Conservation (phyloP, 1,140 invertebrate genomes). For the Ips nitidus region DNA sequence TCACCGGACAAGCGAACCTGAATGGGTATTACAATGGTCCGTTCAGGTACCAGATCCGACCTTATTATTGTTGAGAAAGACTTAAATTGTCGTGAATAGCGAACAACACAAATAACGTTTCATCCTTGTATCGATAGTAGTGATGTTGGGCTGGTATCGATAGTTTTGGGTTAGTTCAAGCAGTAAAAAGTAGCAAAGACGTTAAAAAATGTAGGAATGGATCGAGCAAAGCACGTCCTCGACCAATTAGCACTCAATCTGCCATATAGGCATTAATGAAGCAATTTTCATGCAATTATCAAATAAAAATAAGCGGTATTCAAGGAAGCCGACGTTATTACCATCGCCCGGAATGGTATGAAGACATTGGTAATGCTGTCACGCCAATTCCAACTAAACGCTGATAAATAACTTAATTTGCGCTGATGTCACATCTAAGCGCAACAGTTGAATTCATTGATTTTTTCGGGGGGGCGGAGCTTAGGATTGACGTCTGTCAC, state of each 20-base stretch:
- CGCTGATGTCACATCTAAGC: neutral
- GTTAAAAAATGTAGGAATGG: no score
- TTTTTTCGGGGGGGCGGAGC: no score
- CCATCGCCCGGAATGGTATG: conserved; percentile 14
- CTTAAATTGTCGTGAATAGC: no score
- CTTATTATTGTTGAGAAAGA: neutral
- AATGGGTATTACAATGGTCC: conserved; percentile 7
- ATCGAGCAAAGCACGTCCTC: conserved; percentile 21
- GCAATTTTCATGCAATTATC: conserved; percentile 35
- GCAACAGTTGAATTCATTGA: no score
- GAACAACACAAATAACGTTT: no score
- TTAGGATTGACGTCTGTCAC: no score
- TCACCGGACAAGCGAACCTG: conserved; percentile 10
- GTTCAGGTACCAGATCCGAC: neutral
- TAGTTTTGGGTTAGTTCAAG: no score
- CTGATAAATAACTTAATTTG: conserved; percentile 29
- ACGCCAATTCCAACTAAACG: conserved; percentile 20
- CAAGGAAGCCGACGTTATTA: conserved; percentile 27
- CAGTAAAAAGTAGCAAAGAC: no score
- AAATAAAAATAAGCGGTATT: conserved; percentile 30
- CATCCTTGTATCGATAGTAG: no score
- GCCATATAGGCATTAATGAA: conserved; percentile 30
- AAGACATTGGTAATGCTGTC: conserved; percentile 21
- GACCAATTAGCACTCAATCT: conserved; percentile 33
- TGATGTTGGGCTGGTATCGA: no score